Evolutionary conservation across 92 coral and sea anemone genomes (phyloP), one percentile per base, ranked within the genome.

Genomic region (Zoanthus gigantus): DNA sequence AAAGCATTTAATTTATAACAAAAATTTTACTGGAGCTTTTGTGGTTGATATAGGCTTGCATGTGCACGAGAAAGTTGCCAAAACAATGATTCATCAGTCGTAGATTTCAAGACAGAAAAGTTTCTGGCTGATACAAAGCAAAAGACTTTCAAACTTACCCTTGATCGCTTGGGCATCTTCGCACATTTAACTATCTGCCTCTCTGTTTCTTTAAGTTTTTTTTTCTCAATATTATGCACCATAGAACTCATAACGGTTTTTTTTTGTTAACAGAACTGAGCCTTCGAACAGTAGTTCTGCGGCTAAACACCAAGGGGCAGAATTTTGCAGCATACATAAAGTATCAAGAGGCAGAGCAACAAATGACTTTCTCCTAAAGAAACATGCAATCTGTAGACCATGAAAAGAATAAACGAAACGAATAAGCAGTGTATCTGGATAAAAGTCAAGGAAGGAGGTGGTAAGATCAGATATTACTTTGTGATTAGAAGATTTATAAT

Each of bases 101-200:
- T 7, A 50, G 12, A 50, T 50, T 50, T 50, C 6, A 15, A 23
- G 13, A 16, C 17, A 15, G 66, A 5, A 60, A 11, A 16, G 66
- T 14, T 11, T 60, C 66, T 5, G 17, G 9, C 28, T 18, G 9
- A 63, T 6, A 1, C 28, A 63, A 63, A 63, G 65, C n/a, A n/a
- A 8, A 4, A 63, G 0, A 63, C 32, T 63, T 23, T 4, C 7
- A 63, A 63, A 34, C 84, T 79, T 79, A 79, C 84, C 84, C 84
- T 61, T 61, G 73, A 79, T 63, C 84, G 84, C 74, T n/a, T 13
- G 28, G 84, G 74, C 84, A 79, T 79, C 56, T 29, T 63, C 46
- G 18, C 60, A 28, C 17, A 44, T 10, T 17, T 79, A 34, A 45
- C 5, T 61, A 9, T 18, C 29, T 12, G 37, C 60, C 57, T 50